A percentile compares a stretch with the other conserved stretches of the same genome.
Conservation (phyloP, 2,113 vertebrate genomes). For the Ptychochromis oligacanthus region DNA sequence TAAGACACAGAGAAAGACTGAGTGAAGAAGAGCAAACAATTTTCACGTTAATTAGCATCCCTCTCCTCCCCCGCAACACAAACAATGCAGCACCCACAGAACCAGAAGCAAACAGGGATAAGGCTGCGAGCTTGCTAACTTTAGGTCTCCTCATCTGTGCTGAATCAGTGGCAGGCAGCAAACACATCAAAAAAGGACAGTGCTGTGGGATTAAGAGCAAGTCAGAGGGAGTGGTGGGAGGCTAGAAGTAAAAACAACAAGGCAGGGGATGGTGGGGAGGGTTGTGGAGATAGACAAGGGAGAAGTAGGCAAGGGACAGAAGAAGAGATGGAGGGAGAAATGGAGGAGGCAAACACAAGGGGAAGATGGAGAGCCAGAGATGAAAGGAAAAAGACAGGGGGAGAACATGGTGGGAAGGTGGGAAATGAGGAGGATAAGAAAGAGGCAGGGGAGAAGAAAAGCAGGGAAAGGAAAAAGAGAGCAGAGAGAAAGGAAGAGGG, state of each 20-base stretch:
- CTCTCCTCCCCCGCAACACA: slow-evolving; percentile 53
- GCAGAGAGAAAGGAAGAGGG: background rate
- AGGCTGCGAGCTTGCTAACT: slow-evolving; percentile 48
- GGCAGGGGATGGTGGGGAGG: background rate
- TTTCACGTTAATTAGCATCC: slow-evolving; percentile 67
- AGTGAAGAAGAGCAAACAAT: slow-evolving; percentile 51
- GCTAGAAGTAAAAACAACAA: background rate
- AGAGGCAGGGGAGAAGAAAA: background rate
- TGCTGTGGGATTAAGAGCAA: slow-evolving; percentile 52
- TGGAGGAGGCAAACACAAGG: background rate
- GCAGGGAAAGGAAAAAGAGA: background rate
- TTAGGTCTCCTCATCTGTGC: slow-evolving; percentile 54
- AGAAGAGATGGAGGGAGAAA: background rate
- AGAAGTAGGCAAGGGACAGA: background rate
- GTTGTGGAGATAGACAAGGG: background rate
- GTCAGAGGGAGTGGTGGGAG: slow-evolving; percentile 23
- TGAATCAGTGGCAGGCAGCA: slow-evolving; percentile 47
- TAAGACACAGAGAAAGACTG: slow-evolving; percentile 30
- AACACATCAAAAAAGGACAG: slow-evolving; percentile 13
- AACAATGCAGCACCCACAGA: slow-evolving; percentile 52
- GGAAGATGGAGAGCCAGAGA: background rate
- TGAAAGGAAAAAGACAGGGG: background rate
- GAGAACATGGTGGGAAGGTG: background rate
- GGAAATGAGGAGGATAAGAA: background rate
- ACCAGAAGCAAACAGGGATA: slow-evolving; percentile 52